Evolutionary conservation across 2,113 vertebrate species (phyloP).

Genomic region (Eira barbara): DNA sequence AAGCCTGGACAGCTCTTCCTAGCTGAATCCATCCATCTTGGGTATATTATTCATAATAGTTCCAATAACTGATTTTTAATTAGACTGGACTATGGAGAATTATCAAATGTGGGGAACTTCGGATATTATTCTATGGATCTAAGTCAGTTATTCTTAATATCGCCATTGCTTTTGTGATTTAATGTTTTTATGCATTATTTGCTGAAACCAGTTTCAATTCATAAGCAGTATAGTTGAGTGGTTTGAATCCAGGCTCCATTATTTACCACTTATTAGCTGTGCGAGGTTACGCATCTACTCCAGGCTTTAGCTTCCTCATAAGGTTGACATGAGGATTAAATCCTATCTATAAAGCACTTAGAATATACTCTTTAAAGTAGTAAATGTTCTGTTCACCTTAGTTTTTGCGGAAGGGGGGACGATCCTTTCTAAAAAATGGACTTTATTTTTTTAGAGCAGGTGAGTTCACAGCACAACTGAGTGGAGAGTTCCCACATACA

Average conservation of each 20-base stretch:
- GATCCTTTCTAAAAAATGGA: neutral
- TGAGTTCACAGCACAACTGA: neutral
- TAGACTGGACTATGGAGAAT: neutral
- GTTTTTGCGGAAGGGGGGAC: rapidly evolving
- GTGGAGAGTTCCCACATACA: neutral
- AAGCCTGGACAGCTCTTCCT: neutral
- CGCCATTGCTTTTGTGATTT: neutral
- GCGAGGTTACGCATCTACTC: neutral
- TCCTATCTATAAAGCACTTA: neutral
- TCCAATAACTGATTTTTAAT: neutral
- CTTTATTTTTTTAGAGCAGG: neutral
- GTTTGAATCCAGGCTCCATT: neutral
- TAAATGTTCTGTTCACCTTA: neutral
- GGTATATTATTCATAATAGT: neutral
- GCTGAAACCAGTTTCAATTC: neutral
- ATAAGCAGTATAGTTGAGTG: neutral
- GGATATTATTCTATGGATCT: neutral
- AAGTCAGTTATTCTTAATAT: neutral
- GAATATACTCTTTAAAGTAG: neutral
- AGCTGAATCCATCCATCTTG: neutral
- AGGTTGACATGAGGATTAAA: neutral
- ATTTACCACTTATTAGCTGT: neutral
- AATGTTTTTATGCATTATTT: neutral
- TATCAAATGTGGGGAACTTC: neutral
- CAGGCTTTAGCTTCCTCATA: neutral